phyloP scores from a whole-genome alignment of 2,888 invertebrate genomes.

The Sinotaia quadrata region DNA sequence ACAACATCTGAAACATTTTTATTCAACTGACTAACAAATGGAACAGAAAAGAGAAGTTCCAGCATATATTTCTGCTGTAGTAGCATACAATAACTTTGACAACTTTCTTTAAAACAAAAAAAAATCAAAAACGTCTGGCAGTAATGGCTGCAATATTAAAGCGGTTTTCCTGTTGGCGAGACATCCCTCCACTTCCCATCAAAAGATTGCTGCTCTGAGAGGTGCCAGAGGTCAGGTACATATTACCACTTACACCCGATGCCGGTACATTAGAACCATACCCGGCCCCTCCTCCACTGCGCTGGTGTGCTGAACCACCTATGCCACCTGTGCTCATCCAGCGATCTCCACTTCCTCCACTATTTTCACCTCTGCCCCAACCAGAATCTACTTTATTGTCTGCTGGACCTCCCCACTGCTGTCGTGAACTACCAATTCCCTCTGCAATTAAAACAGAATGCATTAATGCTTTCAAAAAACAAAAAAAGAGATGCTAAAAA shows the following conservation, averaged over 20 bases:
- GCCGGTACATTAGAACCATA: background rate
- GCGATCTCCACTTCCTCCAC: slow-evolving; percentile 22
- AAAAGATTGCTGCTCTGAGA: slow-evolving; percentile 38
- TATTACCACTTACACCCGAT: slow-evolving; percentile 16
- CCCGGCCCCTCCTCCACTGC: slow-evolving; percentile 7
- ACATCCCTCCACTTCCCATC: slow-evolving; percentile 40
- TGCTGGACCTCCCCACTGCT: slow-evolving; percentile 36
- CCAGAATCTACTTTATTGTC: slow-evolving; percentile 33
- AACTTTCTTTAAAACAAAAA: too few species aligned
- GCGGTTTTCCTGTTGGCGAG: slow-evolving; percentile 28
- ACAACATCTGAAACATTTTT: too few species aligned
- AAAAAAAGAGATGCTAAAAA: too few species aligned
- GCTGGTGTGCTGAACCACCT: slow-evolving; percentile 17
- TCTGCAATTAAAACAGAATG: slow-evolving; percentile 3
- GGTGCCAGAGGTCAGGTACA: slow-evolving; percentile 31
- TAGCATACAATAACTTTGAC: too few species aligned
- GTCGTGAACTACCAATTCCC: slow-evolving; percentile 1
- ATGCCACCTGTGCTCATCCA: slow-evolving; percentile 28
- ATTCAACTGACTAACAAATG: too few species aligned
- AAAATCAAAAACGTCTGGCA: slow-evolving; percentile 37
- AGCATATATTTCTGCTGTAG: too few species aligned
- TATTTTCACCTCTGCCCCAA: slow-evolving; percentile 31
- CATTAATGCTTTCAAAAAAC: too few species aligned
- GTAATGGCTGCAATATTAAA: slow-evolving; percentile 38
- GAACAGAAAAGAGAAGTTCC: too few species aligned